Conservation (phyloP, 2,113 vertebrate genomes). For the Lampris incognitus region DNA sequence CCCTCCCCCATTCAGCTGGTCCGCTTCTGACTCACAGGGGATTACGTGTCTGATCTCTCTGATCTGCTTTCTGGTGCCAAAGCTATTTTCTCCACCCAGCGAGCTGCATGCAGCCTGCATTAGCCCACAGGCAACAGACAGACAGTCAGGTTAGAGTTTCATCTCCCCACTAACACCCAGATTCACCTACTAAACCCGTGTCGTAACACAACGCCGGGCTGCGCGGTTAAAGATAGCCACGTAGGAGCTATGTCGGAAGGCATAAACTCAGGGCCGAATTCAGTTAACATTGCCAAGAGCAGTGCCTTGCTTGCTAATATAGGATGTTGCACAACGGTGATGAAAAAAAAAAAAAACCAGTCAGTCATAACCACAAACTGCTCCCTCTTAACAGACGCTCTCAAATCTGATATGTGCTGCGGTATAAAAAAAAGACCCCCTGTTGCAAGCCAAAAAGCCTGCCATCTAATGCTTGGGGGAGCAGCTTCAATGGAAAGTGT, state of each 20-base stretch:
- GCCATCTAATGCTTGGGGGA: neutral
- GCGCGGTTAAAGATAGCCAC: slow-evolving; percentile 4
- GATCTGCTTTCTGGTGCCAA: slow-evolving; percentile 69
- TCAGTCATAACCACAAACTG: slow-evolving; percentile 75
- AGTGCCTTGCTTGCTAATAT: slow-evolving; percentile 59
- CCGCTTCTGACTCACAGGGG: slow-evolving; percentile 78
- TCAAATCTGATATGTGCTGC: slow-evolving; percentile 48
- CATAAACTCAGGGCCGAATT: slow-evolving; percentile 52
- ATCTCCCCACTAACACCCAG: slow-evolving; percentile 49
- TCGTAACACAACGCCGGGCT: slow-evolving; percentile 1
- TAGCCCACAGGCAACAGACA: slow-evolving; percentile 55
- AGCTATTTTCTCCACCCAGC: slow-evolving; percentile 70
- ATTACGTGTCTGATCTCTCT: slow-evolving; percentile 80
- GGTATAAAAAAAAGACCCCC: slow-evolving; percentile 23
- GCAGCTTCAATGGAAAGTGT: slow-evolving; percentile 19
- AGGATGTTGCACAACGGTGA: slow-evolving; percentile 79
- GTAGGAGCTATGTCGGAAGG: slow-evolving; percentile 41
- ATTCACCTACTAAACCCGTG: slow-evolving; percentile 46
- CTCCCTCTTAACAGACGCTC: slow-evolving; percentile 69
- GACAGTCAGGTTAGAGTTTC: slow-evolving; percentile 53
- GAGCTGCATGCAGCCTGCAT: slow-evolving; percentile 46
- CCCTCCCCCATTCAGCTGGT: slow-evolving; percentile 49
- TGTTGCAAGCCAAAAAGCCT: slow-evolving; percentile 23
- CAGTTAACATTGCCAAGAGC: slow-evolving; percentile 65
- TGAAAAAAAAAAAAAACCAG: slow-evolving; percentile 58